Evolutionary conservation across 2,888 invertebrate genomes (phyloP).

Genomic region (Drosophila parthenogenetica): DNA sequence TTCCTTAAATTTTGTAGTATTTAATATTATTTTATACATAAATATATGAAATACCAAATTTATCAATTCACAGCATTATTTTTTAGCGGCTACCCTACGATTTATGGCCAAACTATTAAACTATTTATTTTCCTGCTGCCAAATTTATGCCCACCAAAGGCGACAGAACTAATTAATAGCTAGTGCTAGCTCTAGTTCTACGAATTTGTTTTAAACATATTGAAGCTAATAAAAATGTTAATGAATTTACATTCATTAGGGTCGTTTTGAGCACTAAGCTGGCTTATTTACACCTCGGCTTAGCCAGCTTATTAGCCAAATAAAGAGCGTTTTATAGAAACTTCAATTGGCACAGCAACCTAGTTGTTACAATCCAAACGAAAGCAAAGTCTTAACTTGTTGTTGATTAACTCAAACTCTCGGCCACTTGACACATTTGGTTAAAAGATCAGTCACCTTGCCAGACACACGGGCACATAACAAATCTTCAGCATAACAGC

Average conservation of each 20-base stretch:
- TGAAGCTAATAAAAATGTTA: neutral
- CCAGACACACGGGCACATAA: conserved; percentile 42
- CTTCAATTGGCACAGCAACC: conserved; percentile 37
- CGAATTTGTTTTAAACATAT: conserved; percentile 3
- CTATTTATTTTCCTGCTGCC: neutral
- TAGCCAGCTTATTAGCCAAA: neutral
- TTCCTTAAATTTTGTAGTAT: too few relatives aligned
- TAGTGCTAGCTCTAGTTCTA: neutral
- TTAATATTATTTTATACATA: too few relatives aligned
- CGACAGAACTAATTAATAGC: conserved; percentile 5
- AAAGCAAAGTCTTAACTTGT: conserved; percentile 23
- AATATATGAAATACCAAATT: too few relatives aligned
- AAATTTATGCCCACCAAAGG: conserved; percentile 8
- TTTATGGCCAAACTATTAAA: conserved; percentile 3
- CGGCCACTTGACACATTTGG: conserved; percentile 73
- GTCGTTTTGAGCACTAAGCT: neutral
- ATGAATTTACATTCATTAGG: conserved; percentile 3
- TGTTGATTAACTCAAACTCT: conserved; percentile 49
- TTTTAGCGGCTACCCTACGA: too few relatives aligned
- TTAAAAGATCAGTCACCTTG: conserved; percentile 75
- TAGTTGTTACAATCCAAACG: conserved; percentile 6
- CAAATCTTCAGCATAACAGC: conserved; percentile 45
- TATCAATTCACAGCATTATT: neutral
- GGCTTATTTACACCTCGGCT: neutral
- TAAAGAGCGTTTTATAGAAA: conserved; percentile 7